Percentiles rank a stretch among this genome's conserved stretches.
Evolutionary conservation across 2,113 vertebrate species (phyloP).

Genomic region (Corythaeola cristata): DNA sequence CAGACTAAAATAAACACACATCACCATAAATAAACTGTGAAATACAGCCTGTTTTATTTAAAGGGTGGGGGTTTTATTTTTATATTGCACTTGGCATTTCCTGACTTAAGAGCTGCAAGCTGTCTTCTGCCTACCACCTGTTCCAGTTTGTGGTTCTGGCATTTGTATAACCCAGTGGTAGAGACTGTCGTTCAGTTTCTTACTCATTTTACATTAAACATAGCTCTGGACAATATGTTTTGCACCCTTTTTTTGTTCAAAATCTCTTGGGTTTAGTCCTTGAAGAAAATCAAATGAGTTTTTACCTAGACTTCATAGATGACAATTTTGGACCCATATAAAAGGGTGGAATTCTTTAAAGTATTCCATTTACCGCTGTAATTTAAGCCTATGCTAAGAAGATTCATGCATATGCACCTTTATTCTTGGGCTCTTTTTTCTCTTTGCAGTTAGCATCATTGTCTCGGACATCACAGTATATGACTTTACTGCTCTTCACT

Average conservation of each 20-base stretch:
- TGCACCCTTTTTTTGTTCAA: neutral
- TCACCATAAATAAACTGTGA: conserved; percentile 11
- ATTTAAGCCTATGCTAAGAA: neutral
- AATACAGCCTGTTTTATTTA: conserved; percentile 19
- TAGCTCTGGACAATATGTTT: neutral
- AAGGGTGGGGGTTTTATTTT: conserved; percentile 18
- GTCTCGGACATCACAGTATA: neutral
- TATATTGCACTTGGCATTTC: conserved; percentile 32
- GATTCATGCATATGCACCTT: neutral
- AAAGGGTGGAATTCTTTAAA: neutral
- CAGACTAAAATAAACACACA: neutral
- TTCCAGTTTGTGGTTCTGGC: conserved; percentile 38
- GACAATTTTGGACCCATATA: neutral
- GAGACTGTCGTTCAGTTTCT: neutral
- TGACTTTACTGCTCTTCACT: neutral
- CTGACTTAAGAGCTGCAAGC: neutral
- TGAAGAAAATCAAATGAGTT: neutral
- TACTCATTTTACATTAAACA: neutral
- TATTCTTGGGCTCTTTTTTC: neutral
- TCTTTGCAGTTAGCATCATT: neutral
- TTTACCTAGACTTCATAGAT: neutral
- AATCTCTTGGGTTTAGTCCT: neutral
- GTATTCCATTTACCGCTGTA: neutral
- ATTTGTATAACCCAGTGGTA: conserved; percentile 1
- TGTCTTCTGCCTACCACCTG: conserved; percentile 29